These are phyloP conservation scores for Thrips palmi DNA, from an alignment of 1,140 invertebrate genomes.

Conservation along the genomic window DNA sequence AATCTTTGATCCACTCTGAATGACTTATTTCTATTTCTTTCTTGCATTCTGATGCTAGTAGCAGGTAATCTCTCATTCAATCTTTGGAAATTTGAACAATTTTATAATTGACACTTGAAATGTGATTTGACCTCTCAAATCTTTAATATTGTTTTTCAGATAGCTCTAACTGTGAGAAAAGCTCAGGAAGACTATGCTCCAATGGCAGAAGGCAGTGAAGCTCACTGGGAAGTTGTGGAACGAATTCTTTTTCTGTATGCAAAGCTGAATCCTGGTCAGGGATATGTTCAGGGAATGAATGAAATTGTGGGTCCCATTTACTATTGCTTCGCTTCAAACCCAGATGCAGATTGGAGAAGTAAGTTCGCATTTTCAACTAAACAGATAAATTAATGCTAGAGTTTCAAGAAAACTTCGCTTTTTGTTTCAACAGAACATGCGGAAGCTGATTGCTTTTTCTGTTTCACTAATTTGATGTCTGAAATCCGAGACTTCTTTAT, in stretches of 20 bases:
- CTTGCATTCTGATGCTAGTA: conserved; percentile 18
- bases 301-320: conserved; percentile 98
- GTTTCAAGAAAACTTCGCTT: not conserved
- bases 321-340: conserved; percentile 86
- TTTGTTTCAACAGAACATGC: conserved; percentile 54
- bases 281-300: conserved; percentile 99
- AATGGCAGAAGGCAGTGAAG: conserved; percentile 63
- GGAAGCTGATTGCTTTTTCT: conserved; percentile 94
- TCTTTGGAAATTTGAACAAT: conserved; percentile 11
- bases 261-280: conserved; percentile 93
- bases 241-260: conserved; percentile 93
- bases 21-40: conserved; percentile 13
- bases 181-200: conserved; percentile 61
- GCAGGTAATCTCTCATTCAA: conserved; percentile 20
- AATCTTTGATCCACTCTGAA: not conserved
- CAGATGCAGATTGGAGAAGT: conserved; percentile 63
- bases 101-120: conserved; percentile 12
- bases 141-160: conserved; percentile 24
- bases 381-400: conserved; percentile 1
- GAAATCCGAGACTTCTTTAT: conserved; percentile 98
- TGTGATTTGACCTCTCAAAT: conserved; percentile 7
- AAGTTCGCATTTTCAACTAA: conserved; percentile 16
- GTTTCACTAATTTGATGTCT: conserved; percentile 92
- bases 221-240: conserved; percentile 94
- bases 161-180: conserved; percentile 39